Conservation (phyloP, 2,113 vertebrate species). For the Oreotrochilus melanogaster region DNA sequence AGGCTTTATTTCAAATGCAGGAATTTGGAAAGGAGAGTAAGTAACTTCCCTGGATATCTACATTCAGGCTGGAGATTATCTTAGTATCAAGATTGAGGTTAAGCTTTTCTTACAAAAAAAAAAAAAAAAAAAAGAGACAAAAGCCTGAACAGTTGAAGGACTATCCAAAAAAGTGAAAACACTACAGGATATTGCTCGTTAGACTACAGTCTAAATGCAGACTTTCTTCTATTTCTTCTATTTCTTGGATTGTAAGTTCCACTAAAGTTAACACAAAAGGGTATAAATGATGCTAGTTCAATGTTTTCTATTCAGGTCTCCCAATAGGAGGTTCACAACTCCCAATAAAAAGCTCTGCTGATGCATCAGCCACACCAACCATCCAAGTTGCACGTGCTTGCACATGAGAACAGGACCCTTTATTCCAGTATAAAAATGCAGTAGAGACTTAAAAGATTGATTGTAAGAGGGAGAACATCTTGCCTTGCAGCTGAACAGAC, state of each 20-base stretch:
- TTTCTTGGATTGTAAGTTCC: background rate
- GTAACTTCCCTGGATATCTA: background rate
- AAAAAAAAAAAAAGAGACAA: no score
- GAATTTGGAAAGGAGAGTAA: background rate
- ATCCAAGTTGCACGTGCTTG: background rate
- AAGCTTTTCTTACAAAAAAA: background rate
- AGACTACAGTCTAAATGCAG: background rate
- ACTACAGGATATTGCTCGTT: background rate
- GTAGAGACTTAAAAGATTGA: background rate
- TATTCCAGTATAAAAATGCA: background rate
- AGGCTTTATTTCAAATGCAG: slow-evolving; percentile 5
- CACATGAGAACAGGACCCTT: background rate
- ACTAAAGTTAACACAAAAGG: background rate
- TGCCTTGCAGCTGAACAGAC: background rate
- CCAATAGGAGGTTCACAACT: background rate
- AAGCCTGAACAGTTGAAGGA: background rate
- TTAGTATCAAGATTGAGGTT: background rate
- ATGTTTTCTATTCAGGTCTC: background rate
- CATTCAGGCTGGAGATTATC: background rate
- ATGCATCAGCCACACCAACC: fast-evolving
- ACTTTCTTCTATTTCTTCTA: background rate
- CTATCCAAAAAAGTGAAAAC: background rate
- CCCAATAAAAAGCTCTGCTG: background rate
- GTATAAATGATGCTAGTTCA: background rate
- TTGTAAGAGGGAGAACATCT: background rate